Evolutionary conservation across 2,113 vertebrate genomes (phyloP).

Genomic region (Myanophis thanlyinensis): DNA sequence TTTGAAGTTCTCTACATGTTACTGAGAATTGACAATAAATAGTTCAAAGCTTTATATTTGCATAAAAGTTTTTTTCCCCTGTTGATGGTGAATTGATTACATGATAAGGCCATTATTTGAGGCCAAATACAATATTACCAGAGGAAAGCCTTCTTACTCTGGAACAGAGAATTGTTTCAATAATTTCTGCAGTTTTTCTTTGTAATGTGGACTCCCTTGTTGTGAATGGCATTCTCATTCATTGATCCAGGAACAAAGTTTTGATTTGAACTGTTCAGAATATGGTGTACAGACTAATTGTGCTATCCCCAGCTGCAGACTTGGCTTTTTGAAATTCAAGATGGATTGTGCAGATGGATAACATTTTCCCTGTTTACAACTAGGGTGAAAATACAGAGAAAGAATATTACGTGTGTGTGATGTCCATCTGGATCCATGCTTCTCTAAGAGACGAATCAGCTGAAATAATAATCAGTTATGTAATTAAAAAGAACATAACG

Average conservation of each 20-base stretch:
- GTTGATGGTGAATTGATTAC: neutral
- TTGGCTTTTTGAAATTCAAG: neutral
- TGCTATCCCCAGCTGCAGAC: neutral
- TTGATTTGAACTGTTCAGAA: neutral
- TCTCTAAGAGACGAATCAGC: neutral
- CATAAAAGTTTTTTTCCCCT: neutral
- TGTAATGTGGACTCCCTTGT: neutral
- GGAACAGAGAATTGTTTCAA: neutral
- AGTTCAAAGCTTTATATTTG: neutral
- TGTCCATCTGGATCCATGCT: neutral
- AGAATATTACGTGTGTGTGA: neutral
- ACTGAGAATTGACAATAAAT: neutral
- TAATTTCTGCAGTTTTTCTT: neutral
- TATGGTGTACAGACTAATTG: neutral
- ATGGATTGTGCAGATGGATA: neutral
- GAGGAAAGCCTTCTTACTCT: neutral
- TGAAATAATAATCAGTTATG: neutral
- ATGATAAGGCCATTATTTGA: neutral
- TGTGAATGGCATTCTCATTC: neutral
- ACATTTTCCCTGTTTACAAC: neutral
- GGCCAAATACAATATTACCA: neutral
- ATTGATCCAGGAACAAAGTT: neutral
- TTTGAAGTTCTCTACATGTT: accelerated
- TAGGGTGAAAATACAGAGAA: neutral
- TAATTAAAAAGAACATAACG: neutral